These are phyloP conservation scores for Norana najaformis DNA, from an alignment of 2,888 invertebrate species.

Conservation along the genomic window DNA sequence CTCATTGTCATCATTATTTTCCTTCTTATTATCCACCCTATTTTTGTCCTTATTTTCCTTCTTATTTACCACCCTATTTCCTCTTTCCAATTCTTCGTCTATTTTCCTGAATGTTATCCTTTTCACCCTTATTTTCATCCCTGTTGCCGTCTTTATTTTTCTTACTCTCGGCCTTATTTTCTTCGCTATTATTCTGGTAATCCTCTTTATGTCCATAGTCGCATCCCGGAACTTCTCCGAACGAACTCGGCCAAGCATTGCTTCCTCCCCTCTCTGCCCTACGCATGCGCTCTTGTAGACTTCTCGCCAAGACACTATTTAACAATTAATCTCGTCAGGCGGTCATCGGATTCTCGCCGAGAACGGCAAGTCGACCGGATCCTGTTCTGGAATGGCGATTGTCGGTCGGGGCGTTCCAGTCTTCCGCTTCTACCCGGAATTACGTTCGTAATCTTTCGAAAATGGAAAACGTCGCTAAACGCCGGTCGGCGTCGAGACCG, in stretches of 20 bases:
- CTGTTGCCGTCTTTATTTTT: not conserved
- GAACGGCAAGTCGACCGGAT: not conserved
- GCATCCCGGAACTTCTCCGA: not conserved
- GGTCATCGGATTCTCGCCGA: not conserved
- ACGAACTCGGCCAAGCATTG: too few relatives aligned
- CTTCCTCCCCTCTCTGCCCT: not conserved
- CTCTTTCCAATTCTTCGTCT: not conserved
- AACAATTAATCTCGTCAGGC: not conserved
- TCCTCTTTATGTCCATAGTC: too few relatives aligned
- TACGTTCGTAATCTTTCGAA: slow-evolving; percentile 13
- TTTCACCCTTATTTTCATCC: not conserved
- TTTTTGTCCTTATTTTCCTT: not conserved
- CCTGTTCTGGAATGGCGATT: not conserved
- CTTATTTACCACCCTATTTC: not conserved
- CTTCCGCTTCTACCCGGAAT: not conserved
- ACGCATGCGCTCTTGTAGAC: not conserved
- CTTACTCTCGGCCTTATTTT: not conserved
- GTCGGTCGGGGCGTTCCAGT: not conserved
- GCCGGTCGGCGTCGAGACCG: not conserved
- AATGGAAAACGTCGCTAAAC: not conserved
- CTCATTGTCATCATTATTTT: too few relatives aligned
- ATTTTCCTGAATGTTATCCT: too few relatives aligned
- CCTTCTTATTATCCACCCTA: not conserved
- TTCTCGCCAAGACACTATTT: not conserved
- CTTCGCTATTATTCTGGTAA: too few relatives aligned